Evolutionary conservation across 2,797 vertebrate species (phyloP).

Genomic region (Mormyrops boulengeri): DNA sequence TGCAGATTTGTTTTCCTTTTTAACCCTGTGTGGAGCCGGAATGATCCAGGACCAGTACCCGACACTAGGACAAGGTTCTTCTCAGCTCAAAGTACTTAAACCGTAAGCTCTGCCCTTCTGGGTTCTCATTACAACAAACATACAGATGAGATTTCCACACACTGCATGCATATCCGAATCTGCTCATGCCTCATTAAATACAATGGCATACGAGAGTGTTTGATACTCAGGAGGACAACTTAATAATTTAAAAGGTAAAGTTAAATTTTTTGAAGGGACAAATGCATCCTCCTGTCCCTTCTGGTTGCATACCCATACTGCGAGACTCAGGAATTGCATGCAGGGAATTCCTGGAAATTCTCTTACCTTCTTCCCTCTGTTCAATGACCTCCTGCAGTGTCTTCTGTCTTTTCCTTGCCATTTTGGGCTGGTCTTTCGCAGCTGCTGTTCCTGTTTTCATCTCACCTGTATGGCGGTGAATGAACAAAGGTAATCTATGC

Average conservation of each 20-base stretch:
- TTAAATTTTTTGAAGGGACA: not conserved
- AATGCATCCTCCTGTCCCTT: not conserved
- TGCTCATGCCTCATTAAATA: not conserved
- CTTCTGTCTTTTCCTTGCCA: conserved; percentile 48
- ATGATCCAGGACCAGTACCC: too few relatives aligned
- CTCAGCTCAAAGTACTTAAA: not conserved
- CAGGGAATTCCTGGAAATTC: not conserved
- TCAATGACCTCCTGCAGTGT: conserved; percentile 36
- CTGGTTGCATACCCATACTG: not conserved
- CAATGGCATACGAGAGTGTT: not conserved
- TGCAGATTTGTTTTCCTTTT: not conserved
- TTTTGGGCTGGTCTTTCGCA: conserved; percentile 24
- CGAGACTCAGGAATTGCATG: not conserved
- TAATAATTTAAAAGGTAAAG: not conserved
- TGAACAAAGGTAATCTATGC: not conserved
- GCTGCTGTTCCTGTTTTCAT: not conserved
- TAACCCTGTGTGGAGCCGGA: not conserved
- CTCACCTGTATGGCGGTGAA: conserved; percentile 29
- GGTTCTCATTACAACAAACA: not conserved
- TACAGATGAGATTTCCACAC: not conserved
- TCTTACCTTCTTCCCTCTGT: conserved; percentile 49
- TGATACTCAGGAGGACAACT: not conserved
- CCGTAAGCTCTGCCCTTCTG: not conserved
- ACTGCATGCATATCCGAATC: not conserved
- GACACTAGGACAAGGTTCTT: not conserved